Evolutionary conservation across 2,113 vertebrate genomes (phyloP).

Genomic region (Anser brachyrhynchus): DNA sequence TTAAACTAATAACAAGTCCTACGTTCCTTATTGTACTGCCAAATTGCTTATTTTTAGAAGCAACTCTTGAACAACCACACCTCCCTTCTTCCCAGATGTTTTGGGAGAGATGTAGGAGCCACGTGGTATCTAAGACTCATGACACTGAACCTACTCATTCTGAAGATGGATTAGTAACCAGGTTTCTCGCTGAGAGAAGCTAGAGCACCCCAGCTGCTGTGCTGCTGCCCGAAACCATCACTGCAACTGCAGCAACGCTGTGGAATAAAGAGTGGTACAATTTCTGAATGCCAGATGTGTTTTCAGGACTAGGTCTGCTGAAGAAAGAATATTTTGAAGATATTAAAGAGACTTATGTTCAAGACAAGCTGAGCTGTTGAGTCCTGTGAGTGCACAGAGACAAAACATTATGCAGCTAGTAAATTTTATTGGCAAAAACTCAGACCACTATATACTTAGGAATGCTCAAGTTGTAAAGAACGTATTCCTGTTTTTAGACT

Average conservation of each 20-base stretch:
- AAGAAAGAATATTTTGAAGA: not conserved
- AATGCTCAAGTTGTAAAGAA: conserved; percentile 1
- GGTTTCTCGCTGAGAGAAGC: not conserved
- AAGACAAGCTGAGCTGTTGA: not conserved
- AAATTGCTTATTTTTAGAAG: conserved; percentile 29
- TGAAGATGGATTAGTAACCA: not conserved
- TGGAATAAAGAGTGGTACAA: not conserved
- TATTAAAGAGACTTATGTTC: not conserved
- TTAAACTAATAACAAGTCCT: not conserved
- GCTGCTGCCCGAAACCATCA: not conserved
- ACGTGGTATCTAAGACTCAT: not conserved
- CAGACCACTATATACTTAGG: not conserved
- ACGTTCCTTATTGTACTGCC: not conserved
- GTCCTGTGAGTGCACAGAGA: not conserved
- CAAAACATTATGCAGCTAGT: not conserved
- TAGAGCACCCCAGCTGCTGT: not conserved
- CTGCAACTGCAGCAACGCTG: not conserved
- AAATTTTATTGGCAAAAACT: conserved; percentile 22
- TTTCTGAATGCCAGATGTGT: not conserved
- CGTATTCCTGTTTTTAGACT: not conserved
- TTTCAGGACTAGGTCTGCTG: not conserved
- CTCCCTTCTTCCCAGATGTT: not conserved
- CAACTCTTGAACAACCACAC: not conserved
- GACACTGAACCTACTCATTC: not conserved
- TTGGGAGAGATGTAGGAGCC: not conserved